phyloP scores from a whole-genome alignment of 2,797 vertebrate genomes.

The Acrossocheilus wenchowensis region DNA sequence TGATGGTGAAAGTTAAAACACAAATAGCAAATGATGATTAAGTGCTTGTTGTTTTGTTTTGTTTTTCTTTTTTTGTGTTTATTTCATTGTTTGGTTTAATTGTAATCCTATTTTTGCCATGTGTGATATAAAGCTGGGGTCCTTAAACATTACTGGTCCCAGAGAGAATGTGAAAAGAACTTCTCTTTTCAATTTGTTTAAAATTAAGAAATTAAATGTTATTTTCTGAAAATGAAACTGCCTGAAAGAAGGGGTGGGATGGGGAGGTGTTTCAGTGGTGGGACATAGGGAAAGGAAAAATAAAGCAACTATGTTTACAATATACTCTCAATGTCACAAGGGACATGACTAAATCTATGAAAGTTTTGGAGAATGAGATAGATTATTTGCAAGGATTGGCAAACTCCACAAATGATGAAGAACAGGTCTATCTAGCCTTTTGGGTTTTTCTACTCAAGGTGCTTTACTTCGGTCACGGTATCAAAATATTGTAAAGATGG shows the following conservation, averaged over 20 bases:
- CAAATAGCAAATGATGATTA: not conserved
- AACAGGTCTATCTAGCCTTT: constrained; percentile 1
- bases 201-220: not conserved
- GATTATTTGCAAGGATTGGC: too few relatives aligned
- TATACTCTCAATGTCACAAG: constrained; percentile 33
- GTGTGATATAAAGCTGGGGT: not conserved
- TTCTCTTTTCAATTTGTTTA: not conserved
- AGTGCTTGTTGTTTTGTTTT: not conserved
- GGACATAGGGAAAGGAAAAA: not conserved
- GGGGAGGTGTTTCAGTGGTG: not conserved
- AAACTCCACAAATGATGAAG: not conserved
- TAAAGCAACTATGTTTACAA: not conserved
- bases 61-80: too few relatives aligned
- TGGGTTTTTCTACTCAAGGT: constrained; percentile 18
- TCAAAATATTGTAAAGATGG: not conserved
- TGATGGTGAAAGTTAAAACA: not conserved
- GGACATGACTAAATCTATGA: constrained; percentile 1
- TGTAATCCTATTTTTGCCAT: not conserved
- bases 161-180: not conserved
- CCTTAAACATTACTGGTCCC: not conserved
- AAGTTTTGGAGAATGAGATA: not conserved
- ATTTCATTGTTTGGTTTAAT: too few relatives aligned
- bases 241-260: not conserved
- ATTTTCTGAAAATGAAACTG: not conserved
- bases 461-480: not conserved